Conservation (phyloP, 2,797 vertebrate species). For the Malacoctenus gilli region DNA sequence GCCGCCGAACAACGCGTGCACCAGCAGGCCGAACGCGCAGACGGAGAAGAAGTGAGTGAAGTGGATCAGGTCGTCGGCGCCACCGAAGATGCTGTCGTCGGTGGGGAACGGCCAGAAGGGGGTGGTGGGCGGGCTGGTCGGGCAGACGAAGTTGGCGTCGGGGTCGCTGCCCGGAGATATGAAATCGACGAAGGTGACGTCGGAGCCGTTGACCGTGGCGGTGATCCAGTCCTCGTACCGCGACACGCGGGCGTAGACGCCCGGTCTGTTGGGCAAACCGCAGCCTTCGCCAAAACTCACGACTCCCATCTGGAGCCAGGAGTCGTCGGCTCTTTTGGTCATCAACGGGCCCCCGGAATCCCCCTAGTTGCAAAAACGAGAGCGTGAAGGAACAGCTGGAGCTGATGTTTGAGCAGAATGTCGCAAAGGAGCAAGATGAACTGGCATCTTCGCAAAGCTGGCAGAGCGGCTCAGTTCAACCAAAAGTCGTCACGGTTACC, state of each 20-base stretch:
- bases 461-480: too few relatives aligned
- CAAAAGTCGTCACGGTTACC: too few relatives aligned
- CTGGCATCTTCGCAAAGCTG: too few relatives aligned
- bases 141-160: background rate
- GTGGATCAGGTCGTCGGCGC: slow-evolving; percentile 15
- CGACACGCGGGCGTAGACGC: slow-evolving; percentile 63
- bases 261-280: background rate
- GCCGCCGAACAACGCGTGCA: background rate
- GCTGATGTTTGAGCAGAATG: background rate
- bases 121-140: background rate
- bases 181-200: slow-evolving; percentile 46
- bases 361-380: slow-evolving; percentile 11
- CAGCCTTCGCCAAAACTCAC: slow-evolving; percentile 50
- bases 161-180: background rate
- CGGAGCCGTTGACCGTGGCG: background rate
- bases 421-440: too few relatives aligned
- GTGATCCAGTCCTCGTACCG: slow-evolving; percentile 64
- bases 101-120: accelerated
- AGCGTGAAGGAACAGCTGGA: background rate
- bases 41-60: slow-evolving; percentile 17
- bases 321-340: background rate
- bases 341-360: slow-evolving; percentile 64
- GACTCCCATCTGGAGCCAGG: slow-evolving; percentile 65
- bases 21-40: slow-evolving; percentile 3
- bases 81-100: background rate